Conservation (phyloP, 2,797 vertebrate genomes). For the Tapera naevia region DNA sequence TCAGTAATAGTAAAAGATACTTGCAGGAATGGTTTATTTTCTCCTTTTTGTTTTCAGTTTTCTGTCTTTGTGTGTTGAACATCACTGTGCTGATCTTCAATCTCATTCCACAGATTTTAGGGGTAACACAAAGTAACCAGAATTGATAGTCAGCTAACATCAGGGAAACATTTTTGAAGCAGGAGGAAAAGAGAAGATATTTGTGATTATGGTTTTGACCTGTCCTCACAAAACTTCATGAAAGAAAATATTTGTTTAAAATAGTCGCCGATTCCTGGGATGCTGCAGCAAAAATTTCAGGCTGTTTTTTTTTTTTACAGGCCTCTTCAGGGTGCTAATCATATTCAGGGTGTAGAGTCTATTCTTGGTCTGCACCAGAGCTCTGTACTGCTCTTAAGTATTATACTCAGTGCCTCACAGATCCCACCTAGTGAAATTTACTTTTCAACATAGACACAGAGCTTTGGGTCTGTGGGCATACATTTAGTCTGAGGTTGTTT, state of each 20-base stretch:
- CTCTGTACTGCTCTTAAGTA: not conserved
- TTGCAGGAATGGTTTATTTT: not conserved
- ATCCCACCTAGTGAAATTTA: not conserved
- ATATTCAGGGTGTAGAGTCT: not conserved
- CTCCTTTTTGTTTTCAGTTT: not conserved
- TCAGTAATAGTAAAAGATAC: not conserved
- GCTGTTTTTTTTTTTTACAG: not conserved
- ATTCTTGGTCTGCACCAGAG: not conserved
- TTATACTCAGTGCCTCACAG: not conserved
- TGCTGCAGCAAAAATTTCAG: not conserved
- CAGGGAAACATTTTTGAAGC: not conserved
- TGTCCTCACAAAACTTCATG: not conserved
- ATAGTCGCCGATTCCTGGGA: not conserved
- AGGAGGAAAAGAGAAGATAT: not conserved
- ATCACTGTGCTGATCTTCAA: not conserved
- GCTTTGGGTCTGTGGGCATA: not conserved
- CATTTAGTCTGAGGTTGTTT: not conserved
- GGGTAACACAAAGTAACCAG: not conserved
- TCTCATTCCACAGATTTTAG: not conserved
- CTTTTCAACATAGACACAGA: not conserved
- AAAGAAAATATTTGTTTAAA: slow-evolving; percentile 17
- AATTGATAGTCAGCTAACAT: not conserved
- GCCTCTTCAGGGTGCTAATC: not conserved
- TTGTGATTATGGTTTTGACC: slow-evolving; percentile 11
- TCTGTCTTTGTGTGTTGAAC: not conserved